Evolutionary conservation across 2,888 invertebrate species (phyloP), one percentile per base, ranked within the genome.

Genomic region (Pseudococcus longispinus): DNA sequence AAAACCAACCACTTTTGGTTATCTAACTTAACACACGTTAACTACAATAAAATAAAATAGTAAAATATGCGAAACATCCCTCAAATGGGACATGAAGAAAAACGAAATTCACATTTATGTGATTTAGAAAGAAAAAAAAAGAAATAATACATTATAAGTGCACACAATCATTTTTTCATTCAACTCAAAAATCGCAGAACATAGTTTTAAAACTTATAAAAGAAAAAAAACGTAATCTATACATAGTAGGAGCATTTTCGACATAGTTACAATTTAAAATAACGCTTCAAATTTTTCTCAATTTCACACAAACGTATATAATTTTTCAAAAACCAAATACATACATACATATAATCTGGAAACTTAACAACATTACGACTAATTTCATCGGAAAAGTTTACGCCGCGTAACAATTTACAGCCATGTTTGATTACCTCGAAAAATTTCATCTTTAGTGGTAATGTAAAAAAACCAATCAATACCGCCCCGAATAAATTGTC

Each of bases 1-100:
- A 86, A 86, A 80, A 86, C 77, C 77, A 86, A 86, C 86, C 86
- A 86, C 86, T 86, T 86, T 86, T 86, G 86, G 86, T 86, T 86
- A 86, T 86, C 77, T 86, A 86, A 86, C 51, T 86, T 86, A 86
- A 70, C 80, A 80, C 77, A 86, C 86, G 74, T 77, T 80, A 86
- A 77, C 26, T 77, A 86, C 55, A 86, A 80, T 86, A 86, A 51
- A 46, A 86, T 85, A 51, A 32, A 85, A 77, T 51, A 86, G 77
- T 86, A 86, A 86, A 84, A 86, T 77, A 86, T 86, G 29, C 86
- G 86, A 86, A 86, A 86, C 70, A 77, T 86, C 86, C 86, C 86
- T 74, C 86, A 77, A 85, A 80, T 86, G 86, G 80, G 86, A 86
- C 74, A 77, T 46, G 80, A 86, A 86, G 80, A 84, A 84, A 85